phyloP scores from a whole-genome alignment of 2,113 vertebrate species.

The Heptranchias perlo region DNA sequence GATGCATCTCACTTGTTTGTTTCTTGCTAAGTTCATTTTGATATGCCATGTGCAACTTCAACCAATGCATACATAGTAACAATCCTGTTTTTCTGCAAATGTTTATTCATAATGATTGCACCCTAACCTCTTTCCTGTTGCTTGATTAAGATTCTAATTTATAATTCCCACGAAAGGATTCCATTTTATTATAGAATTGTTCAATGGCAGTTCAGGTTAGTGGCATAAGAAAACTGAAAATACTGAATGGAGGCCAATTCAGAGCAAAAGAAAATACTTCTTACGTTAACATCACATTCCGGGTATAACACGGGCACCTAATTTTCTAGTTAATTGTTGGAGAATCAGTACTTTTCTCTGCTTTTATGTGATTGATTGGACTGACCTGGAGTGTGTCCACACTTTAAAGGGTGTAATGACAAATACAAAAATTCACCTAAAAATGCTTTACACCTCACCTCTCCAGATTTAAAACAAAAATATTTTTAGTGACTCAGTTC shows the following conservation, averaged over 20 bases:
- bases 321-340: neutral
- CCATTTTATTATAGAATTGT: neutral
- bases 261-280: neutral
- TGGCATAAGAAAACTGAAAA: neutral
- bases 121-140: too few relatives aligned
- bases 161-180: neutral
- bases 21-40: neutral
- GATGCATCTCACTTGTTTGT: neutral
- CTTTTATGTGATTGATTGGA: neutral
- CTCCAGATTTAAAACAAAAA: neutral
- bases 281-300: too few relatives aligned
- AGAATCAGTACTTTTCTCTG: neutral
- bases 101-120: too few relatives aligned
- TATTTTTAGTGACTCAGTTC: neutral
- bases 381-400: neutral
- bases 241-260: neutral
- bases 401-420: neutral
- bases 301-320: too few relatives aligned
- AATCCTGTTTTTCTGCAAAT: too few relatives aligned
- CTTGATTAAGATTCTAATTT: too few relatives aligned
- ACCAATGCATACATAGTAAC: too few relatives aligned
- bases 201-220: neutral
- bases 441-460: neutral
- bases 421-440: neutral
- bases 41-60: neutral